A percentile compares a stretch with the other conserved stretches of the same genome.
Evolutionary conservation across 1,140 invertebrate species (phyloP).

Genomic region (Drosophila subpulchrella): DNA sequence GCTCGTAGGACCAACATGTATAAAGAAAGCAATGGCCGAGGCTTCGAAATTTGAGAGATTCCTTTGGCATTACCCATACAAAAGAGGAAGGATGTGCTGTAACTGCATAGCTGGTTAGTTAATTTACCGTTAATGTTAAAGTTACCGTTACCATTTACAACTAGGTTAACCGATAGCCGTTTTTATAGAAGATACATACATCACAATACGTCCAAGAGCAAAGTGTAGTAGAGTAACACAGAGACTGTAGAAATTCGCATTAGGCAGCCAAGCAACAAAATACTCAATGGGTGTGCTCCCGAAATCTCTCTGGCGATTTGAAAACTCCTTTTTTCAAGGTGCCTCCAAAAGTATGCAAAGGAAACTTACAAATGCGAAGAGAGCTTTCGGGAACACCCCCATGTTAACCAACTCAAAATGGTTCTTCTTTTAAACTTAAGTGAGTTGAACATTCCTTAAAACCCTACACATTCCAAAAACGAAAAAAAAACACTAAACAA

Average conservation of each 20-base stretch:
- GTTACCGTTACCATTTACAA: slow-evolving; percentile 77
- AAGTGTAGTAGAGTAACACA: slow-evolving; percentile 82
- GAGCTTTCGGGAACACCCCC: slow-evolving; percentile 17
- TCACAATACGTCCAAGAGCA: slow-evolving; percentile 83
- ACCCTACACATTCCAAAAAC: slow-evolving; percentile 35
- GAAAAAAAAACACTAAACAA: slow-evolving; percentile 20
- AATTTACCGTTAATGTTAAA: slow-evolving; percentile 77
- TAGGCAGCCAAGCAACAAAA: slow-evolving; percentile 72
- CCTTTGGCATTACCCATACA: not conserved
- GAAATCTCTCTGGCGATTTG: slow-evolving; percentile 15
- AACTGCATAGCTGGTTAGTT: slow-evolving; percentile 64
- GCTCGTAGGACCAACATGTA: not conserved
- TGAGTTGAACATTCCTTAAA: slow-evolving; percentile 73
- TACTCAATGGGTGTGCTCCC: slow-evolving; percentile 12
- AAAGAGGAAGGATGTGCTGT: slow-evolving; percentile 19
- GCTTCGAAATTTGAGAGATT: not conserved
- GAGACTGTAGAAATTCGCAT: slow-evolving; percentile 82
- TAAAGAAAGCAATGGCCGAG: not conserved
- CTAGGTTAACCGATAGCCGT: slow-evolving; percentile 55
- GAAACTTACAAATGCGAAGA: not conserved
- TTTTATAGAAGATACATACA: slow-evolving; percentile 69
- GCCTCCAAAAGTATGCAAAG: slow-evolving; percentile 27
- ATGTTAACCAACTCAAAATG: slow-evolving; percentile 64
- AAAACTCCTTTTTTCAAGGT: slow-evolving; percentile 13
- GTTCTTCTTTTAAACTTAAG: slow-evolving; percentile 72